A percentile compares a stretch with the other conserved stretches of the same genome.
Evolutionary conservation across 2,888 invertebrate species (phyloP).

Genomic region (Xanthia icteritia): DNA sequence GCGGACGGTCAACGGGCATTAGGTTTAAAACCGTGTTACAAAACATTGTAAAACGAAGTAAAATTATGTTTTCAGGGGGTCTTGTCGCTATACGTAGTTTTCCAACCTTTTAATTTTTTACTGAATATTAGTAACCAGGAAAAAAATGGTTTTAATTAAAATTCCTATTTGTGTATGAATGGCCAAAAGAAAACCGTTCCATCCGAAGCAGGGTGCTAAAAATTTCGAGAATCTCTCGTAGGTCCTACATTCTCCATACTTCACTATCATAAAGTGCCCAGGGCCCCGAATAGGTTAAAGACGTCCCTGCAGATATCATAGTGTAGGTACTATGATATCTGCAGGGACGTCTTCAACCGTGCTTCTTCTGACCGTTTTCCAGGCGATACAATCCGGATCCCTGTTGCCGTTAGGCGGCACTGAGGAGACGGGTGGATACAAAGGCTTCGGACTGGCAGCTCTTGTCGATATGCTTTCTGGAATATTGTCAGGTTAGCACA

Average conservation of each 20-base stretch:
- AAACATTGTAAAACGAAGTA: no score
- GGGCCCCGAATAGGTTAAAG: neutral
- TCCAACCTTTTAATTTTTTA: no score
- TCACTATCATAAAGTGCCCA: neutral
- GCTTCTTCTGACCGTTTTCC: neutral
- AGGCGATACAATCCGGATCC: conserved; percentile 21
- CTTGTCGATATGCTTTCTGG: conserved; percentile 39
- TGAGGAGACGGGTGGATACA: conserved; percentile 24
- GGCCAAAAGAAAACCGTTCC: neutral
- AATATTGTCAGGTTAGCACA: conserved; percentile 27
- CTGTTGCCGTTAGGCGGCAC: conserved; percentile 22
- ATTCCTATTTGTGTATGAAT: neutral
- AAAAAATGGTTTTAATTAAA: no score
- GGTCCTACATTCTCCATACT: neutral
- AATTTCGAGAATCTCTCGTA: no score
- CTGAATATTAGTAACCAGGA: no score
- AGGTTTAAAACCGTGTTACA: no score
- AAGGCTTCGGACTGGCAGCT: conserved; percentile 31
- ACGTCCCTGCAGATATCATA: neutral
- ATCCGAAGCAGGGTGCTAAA: neutral
- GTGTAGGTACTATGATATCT: no score
- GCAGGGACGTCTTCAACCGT: no score
- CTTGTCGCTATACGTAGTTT: no score
- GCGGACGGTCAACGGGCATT: no score
- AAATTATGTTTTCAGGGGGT: no score